These are phyloP conservation scores for Silurus glanis DNA, from an alignment of 2,113 vertebrate genomes.

Conservation along the genomic window DNA sequence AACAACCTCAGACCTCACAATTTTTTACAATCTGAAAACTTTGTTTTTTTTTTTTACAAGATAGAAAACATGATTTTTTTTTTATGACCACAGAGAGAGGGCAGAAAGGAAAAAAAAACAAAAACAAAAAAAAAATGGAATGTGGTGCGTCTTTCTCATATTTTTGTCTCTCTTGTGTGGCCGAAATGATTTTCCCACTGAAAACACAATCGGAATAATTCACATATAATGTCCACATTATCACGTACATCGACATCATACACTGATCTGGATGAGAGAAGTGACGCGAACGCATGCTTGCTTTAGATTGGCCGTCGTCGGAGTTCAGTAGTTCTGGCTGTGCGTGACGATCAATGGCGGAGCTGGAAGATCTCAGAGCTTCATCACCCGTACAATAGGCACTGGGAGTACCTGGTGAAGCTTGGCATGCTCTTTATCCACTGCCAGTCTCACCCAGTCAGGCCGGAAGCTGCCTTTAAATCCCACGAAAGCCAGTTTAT, in stretches of 20 bases:
- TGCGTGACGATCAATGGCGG: slow-evolving; percentile 2
- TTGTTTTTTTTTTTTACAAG: slow-evolving; percentile 30
- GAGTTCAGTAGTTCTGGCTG: slow-evolving; percentile 56
- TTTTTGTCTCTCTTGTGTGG: slow-evolving; percentile 20
- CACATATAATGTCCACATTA: slow-evolving; percentile 55
- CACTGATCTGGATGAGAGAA: slow-evolving; percentile 46
- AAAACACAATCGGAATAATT: slow-evolving; percentile 52
- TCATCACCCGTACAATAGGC: slow-evolving; percentile 81
- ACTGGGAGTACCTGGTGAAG: slow-evolving; percentile 83
- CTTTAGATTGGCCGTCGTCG: slow-evolving; percentile 34
- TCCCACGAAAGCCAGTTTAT: slow-evolving; percentile 79
- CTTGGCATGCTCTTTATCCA: slow-evolving; percentile 74
- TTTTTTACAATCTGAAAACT: slow-evolving; percentile 48
- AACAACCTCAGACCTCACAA: slow-evolving; percentile 57
- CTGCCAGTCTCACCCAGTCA: slow-evolving; percentile 78
- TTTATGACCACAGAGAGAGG: slow-evolving; percentile 44
- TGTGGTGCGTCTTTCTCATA: slow-evolving; percentile 24
- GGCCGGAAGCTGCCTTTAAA: slow-evolving; percentile 83
- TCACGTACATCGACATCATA: slow-evolving; percentile 56
- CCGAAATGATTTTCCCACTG: slow-evolving; percentile 53
- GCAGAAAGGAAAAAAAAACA: neutral
- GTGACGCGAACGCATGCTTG: slow-evolving; percentile 57
- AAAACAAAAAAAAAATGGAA: slow-evolving; percentile 49
- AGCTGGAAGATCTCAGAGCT: slow-evolving; percentile 73
- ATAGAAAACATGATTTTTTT: slow-evolving; percentile 32